Evolutionary conservation across 2,113 vertebrate genomes (phyloP), one percentile per base, ranked within the genome.

Genomic region (Callospermophilus lateralis): DNA sequence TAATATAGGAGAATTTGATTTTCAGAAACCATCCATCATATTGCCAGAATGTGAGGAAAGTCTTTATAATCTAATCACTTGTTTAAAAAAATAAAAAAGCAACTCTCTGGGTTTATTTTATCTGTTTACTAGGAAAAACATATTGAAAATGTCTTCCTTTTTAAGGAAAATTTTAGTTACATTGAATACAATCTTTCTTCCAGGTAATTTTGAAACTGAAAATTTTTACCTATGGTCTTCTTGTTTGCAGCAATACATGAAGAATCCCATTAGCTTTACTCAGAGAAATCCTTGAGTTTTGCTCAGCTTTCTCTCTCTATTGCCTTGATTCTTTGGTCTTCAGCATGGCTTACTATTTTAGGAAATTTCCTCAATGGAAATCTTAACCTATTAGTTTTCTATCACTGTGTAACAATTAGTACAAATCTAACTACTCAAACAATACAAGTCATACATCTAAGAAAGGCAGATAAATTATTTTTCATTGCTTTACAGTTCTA

Each of bases 1-100:
- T 95, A 91, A 98, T 97, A 94, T 8, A 93, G 95, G 79, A 96
- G 91, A 84, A 97, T 98, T 97, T 97, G 90, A 98, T 97, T 97
- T 97, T 79, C 97, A 73, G 30, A 84, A 93, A 91, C 58, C 80
- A 98, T 97, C 93, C 67, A 97, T 97, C 96, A 97, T 87, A 85
- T 96, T 96, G 90, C 32, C 96, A 98, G 55, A 58, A 9, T 68
- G 45, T 83, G n/a, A 73, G 91, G 8, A 96, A 97, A 97, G 89
- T 84, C 84, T 97, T 97, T 83, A 97, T 92, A 61, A 96, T 87
- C 6, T 94, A 65, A 92, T 85, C 53, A 94, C 73, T 78, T 85
- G 48, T 58, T 20, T 42, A 63, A 65, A 16, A 45, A 45, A 45
- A 45, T 45, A 45, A 51, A 65, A 80, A 48, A 67, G 32, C 45